Conservation (phyloP, 2,797 vertebrate genomes). For the Rhincodon typus region DNA sequence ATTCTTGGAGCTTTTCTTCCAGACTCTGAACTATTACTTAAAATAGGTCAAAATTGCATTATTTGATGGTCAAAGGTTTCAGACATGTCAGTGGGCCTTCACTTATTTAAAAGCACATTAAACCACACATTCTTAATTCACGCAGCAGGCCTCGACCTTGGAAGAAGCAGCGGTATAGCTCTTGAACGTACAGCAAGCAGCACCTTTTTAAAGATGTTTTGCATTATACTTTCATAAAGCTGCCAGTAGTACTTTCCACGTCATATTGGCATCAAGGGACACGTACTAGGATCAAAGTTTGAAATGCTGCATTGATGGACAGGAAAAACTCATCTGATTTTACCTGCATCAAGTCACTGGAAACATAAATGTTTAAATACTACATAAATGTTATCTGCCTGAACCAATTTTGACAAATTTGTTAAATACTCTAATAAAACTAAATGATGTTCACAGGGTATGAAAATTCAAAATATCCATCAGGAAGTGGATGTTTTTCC, state of each 20-base stretch:
- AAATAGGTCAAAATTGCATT: conserved; percentile 19
- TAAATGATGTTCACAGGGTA: conserved; percentile 32
- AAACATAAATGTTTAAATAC: conserved; percentile 31
- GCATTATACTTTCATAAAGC: conserved; percentile 18
- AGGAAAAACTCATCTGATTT: conserved; percentile 25
- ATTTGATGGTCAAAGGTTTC: neutral
- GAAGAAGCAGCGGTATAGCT: conserved; percentile 27
- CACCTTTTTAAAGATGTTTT: conserved; percentile 7
- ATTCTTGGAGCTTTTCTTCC: conserved; percentile 36
- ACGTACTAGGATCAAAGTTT: conserved; percentile 17
- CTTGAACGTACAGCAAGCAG: neutral
- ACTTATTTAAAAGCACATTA: conserved; percentile 27
- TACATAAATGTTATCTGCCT: neutral
- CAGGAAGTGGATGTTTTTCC: neutral
- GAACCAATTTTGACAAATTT: neutral
- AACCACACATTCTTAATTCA: conserved; percentile 18
- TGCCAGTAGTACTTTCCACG: neutral
- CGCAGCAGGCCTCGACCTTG: conserved; percentile 13
- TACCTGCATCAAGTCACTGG: conserved; percentile 27
- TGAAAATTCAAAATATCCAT: conserved; percentile 26
- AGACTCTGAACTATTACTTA: conserved; percentile 31
- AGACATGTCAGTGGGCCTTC: neutral
- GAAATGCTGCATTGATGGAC: conserved; percentile 36
- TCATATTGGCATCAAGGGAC: neutral
- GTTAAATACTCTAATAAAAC: neutral